Base-by-base conservation (phyloP, 2,888 invertebrate species). In the Himalopsyche kuldschensis region DNA sequence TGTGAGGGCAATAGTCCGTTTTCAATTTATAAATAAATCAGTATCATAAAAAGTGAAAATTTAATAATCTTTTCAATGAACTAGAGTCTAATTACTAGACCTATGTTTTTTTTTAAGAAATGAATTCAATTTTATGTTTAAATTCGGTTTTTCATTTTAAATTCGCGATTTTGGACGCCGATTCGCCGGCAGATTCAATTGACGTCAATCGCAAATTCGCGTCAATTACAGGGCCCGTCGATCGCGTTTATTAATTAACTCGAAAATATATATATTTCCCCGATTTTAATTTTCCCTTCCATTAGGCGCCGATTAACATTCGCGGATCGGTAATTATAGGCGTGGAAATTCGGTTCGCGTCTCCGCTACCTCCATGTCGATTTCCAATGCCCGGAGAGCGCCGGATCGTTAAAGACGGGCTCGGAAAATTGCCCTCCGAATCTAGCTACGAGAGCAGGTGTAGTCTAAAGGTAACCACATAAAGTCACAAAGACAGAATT, bases 231-330 rank as follows among this genome's bases (percentile, higher is more conserved):
- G 69, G 41, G 76, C 35, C 20, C 27, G 76, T 32, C 76, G 27
- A 76, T 76, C 20, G 76, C 35, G 76, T 35, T 76, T 76, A 76
- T 76, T 76, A 76, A 76, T 76, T 76, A 76, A 76, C 76, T 35
- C 8, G 76, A 47, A 41, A 78, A 78, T 78, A 78, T 78, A 78
- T 78, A 78, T 30, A 78, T 78, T 78, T 78, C 48, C 78, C 15
- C 46, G 24, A 27, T 69, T 78, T 78, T 78, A 78, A 78, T 78
- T 78, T 78, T 41, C 78, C 47, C 27, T 30, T 4, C 78, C 78
- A 78, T 78, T 78, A 78, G 46, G 78, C 78, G 8, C 30, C 78
- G 78, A 78, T 78, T 78, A 78, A 78, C 46, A 78, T 78, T 46
- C 47, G 24, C 27, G 27, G 41, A 78, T 41, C 41, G 41, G 41